Evolutionary conservation across 1,140 invertebrate species (phyloP).

Genomic region (Parapsyche elsis): DNA sequence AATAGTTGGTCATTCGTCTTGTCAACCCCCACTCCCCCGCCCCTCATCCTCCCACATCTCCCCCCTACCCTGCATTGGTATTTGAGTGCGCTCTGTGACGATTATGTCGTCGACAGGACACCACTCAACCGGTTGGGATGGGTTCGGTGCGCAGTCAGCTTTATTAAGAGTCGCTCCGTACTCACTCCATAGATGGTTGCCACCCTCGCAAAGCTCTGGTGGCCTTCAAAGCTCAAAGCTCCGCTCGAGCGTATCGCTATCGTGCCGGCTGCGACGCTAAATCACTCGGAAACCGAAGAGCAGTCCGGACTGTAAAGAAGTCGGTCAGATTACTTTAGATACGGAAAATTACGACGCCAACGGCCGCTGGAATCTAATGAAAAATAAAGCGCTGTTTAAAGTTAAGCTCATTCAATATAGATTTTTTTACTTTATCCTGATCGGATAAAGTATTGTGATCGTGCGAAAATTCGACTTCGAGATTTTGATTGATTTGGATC

Average conservation of each 20-base stretch:
- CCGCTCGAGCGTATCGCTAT: not conserved
- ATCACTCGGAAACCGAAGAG: constrained; percentile 13
- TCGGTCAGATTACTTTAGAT: not conserved
- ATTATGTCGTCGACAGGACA: not conserved
- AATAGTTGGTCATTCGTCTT: too few species aligned
- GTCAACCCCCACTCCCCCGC: too few species aligned
- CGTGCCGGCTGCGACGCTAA: not conserved
- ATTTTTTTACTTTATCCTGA: too few species aligned
- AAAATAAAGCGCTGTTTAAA: too few species aligned
- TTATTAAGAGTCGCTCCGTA: not conserved
- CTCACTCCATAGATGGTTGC: not conserved
- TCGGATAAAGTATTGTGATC: too few species aligned
- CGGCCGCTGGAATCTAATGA: too few species aligned
- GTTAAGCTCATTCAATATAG: too few species aligned
- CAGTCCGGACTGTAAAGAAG: not conserved
- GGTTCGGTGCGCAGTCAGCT: not conserved
- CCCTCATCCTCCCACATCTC: too few species aligned
- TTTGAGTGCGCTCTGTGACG: not conserved
- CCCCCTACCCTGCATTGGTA: too few species aligned
- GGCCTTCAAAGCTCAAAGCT: not conserved
- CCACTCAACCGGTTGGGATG: not conserved
- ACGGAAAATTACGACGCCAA: too few species aligned
- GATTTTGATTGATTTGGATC: too few species aligned
- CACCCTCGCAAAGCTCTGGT: not conserved
- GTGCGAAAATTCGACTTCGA: too few species aligned